Base-by-base conservation (phyloP, 2,113 vertebrate genomes). In the Amblyornis subalaris region DNA sequence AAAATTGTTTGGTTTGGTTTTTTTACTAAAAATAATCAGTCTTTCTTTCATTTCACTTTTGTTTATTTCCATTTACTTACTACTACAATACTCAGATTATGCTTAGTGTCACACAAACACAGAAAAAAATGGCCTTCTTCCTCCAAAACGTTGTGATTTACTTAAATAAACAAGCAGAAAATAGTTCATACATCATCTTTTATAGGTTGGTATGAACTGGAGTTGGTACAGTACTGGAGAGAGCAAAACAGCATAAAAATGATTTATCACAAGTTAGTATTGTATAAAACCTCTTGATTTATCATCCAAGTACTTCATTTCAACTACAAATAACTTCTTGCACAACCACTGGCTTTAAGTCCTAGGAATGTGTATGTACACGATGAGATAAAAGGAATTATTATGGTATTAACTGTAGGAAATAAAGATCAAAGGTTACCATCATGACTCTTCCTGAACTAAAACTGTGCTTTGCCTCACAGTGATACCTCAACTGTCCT, bases 371-470 rank as follows among this genome's bases (percentile, higher is more conserved):
- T 84, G 54, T 95, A 79, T 82, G 70, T 83, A 95, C 82, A 84
- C 0, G 12, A 89, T 94, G 74, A 96, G 94, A 96, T 94, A 91
- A 95, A 97, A 96, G 72, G 70, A 94, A 96, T 92, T 84, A 88
- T 94, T 96, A 93, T 73, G 53, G 72, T 87, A 94, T 83, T 96
- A 96, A 93, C 85, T 88, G 61, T 95, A 93, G 74, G 85, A 97
- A 97, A 96, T 86, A 93, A 96, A 95, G 85, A 96, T 92, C 94
- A 97, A 98, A 91, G 62, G 78, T 95, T 95, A 80, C 61, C 80
- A 85, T 72, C 55, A 86, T 84, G 60, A 95, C 61, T 95, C 69
- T 95, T 95, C 93, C 85, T 95, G 83, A 94, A 87, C 33, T 85
- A 75, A 79, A 93, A 94, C 76, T 95, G 70, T 85, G 61, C 35